Base-by-base conservation (phyloP, 2,888 invertebrate species). In the Emmelina monodactyla region DNA sequence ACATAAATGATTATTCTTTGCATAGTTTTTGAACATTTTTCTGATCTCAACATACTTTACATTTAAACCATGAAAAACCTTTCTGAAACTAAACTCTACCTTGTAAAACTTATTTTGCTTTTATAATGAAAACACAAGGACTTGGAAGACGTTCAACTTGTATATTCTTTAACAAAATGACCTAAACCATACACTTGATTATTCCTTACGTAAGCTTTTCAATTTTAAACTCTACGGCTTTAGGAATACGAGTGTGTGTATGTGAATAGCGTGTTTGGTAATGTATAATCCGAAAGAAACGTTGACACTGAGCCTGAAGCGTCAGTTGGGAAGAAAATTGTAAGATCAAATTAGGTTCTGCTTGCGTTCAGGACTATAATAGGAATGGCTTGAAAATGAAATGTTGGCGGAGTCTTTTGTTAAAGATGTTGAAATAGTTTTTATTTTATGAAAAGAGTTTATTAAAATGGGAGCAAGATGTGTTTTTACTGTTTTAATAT, bases 331-430 rank as follows among this genome's bases (percentile, higher is more conserved):
- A 59, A 63, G 65, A 68, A 69, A 69, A 72, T 73, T 71, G 70
- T 66, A 48, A 65, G 69, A 72, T 71, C 64, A 68, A 72, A 72
- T 72, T 71, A 72, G 65, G 65, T 64, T 50, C 54, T 49, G 59
- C 55, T 65, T 57, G 58, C 63, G 55, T 6, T 62, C 58, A 48
- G 52, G 53, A 54, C 60, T 62, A 66, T 65, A 67, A 67, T 63
- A 66, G 60, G 57, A 64, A 65, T 54, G 46, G 53, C 53, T 58
- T 43, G 52, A 55, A 62, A 59, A 62, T 64, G 52, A 62, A 61
- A 57, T 50, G 55, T 55, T 47, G 41, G 43, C 46, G 37, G 42
- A 40, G 35, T 37, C 46, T 46, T 46, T 49, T 49, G n/a, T n/a
- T n/a, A n/a, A n/a, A n/a, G n/a, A n/a, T n/a, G n/a, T n/a, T n/a